Base-by-base conservation (phyloP, 2,888 invertebrate species). In the Arenicola marina region DNA sequence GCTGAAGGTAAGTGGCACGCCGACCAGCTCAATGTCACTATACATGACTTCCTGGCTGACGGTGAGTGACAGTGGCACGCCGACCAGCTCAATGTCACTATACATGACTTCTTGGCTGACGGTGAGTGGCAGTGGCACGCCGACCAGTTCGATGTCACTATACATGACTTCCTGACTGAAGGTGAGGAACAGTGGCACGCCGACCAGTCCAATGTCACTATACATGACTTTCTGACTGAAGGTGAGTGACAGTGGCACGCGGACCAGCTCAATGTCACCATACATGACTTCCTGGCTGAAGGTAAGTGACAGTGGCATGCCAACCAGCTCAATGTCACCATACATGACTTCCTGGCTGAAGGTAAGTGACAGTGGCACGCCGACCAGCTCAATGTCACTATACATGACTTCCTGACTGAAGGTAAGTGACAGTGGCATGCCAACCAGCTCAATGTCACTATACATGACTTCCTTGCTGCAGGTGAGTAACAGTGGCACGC, bases 41-140 rank as follows among this genome's bases (percentile, higher is more conserved):
- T 77, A 7, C 75, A 76, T 59, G 77, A 78, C 66, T 78, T 69
- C 62, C 69, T 77, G 4, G 75, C 70, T 4, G 76, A 78, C 75
- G 67, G 67, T 46, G 73, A 64, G 46, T 76, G 76, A 32, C 63
- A 65, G 38, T 66, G 70, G 65, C 74, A 72, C 38, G 78, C 75
- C 2, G 74, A 74, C 43, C 75, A 76, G 61, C 24, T 78, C 46
- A 76, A 70, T 56, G 56, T 65, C 2, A 72, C 72, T 31, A 69
- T 77, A 7, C 75, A 76, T 59, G 77, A 78, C 66, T 78, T 69
- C 62, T 69, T 77, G 4, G 75, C 70, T 4, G 76, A 78, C 75
- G 67, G 67, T 46, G 73, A 64, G 46, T 76, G 76, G 33, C 63
- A 65, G 38, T 66, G 70, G 65, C 74, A 72, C 38, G 78, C 75